Evolutionary conservation across 2,797 vertebrate genomes (phyloP), one percentile per base, ranked within the genome.

Genomic region (Hydrocynus forskahlii): DNA sequence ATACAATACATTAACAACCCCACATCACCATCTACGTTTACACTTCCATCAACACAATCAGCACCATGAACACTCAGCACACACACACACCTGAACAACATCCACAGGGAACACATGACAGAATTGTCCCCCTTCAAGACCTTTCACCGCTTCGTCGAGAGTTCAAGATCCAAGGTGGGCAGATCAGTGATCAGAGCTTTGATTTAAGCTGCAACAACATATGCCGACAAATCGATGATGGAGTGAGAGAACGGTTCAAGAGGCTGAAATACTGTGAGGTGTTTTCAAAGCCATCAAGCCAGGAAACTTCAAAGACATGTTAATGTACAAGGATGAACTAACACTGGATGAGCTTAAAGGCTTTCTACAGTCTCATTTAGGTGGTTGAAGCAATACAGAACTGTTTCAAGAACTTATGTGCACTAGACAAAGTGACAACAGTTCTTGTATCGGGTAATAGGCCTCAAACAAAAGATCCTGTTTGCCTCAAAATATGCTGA

Each of bases 301-400:
- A 5, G 71, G 79, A 38, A 59, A 21, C 7, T 81, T 57, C 2
- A 67, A 73, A 14, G 43, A 79, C 10, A 79, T 63, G 68, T 17
- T 79, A 5, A 63, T 52, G 16, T 6, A 72, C n/a, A 80, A 80
- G 35, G 79, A 80, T 19, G 62, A 79, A 10, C 4, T 79, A 14
- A 72, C 78, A 1, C 35, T 5, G 4, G 2, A 35, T 35, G 35
- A 3, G 35, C 35, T 35, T 35, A 35, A 35, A 35, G 35, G 35
- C 35, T 35, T 35, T 35, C 35, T 35, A 2, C 4, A 35, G 35
- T 2, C 2, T 4, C 35, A 35, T 35, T 35, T 35, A 5, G 35
- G 35, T 35, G 35, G 35, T 35, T 5, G 4, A 35, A 35, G 35
- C 2, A 14, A 21, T 14, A 73, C 68, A 21, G 57, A 80, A 19